Base-by-base conservation (phyloP, 2,113 vertebrate species). In the Carassius gibelio region DNA sequence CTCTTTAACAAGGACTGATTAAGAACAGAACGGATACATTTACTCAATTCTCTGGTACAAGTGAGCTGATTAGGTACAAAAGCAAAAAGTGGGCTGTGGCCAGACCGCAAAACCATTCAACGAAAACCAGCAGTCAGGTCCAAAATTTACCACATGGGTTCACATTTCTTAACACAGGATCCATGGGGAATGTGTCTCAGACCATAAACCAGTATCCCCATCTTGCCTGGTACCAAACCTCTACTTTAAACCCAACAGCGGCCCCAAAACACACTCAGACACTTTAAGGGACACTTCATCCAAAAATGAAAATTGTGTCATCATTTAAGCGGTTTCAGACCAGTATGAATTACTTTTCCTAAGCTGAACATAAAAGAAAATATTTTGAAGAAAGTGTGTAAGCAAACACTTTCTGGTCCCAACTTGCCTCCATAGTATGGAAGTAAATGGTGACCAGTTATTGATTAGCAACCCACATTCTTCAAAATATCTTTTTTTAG, bases 31-130 rank as follows among this genome's bases (percentile, higher is more conserved):
- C 30, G 23, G 19, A 52, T 77, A 62, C 75, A 62, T 87, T 59
- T 57, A 30, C 19, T 78, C n/a, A 61, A 79, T 55, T 77, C 50
- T 76, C 23, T 36, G 19, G 59, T 78, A 72, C 13, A 15, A 23
- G 30, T 55, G 23, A 38, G 77, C 2, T 68, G 30, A 81, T 87
- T 81, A 75, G 45, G 55, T 87, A 78, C 9, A 11, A 84, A 68
- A 68, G 45, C 30, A 23, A 61, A 74, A 36, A 42, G 30, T 66
- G 52, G 30, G 57, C 74, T 66, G 36, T 55, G 21, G 74, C 77
- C 77, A 75, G 59, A 84, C 77, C 48, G 8, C 48, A n/a, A 8
- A 81, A 66, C 50, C 8, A 8, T 52, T 66, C 19, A 79, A 66
- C 77, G 59, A 66, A 19, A 34, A 55, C 34, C 6, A 50, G n/a